Evolutionary conservation across 2,113 vertebrate genomes (phyloP).

Genomic region (Ictidomys tridecemlineatus): DNA sequence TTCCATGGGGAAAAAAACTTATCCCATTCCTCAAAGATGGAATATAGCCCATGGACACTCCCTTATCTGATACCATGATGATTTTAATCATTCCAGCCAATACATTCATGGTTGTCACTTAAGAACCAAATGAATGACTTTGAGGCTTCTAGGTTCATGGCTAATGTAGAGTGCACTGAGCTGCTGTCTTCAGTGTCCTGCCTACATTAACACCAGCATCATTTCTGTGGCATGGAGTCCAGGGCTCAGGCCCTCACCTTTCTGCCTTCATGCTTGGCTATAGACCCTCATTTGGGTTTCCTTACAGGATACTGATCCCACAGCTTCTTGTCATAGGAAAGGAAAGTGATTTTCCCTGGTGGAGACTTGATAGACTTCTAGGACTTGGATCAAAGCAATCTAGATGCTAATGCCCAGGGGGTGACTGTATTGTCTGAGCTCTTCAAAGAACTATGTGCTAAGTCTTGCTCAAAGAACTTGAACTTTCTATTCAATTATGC

Average conservation of each 20-base stretch:
- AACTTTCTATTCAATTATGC: not conserved
- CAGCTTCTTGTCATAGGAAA: not conserved
- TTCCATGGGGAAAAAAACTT: constrained; percentile 32
- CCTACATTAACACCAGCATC: not conserved
- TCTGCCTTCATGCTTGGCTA: not conserved
- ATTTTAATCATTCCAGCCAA: not conserved
- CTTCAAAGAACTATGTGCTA: not conserved
- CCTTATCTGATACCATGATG: not conserved
- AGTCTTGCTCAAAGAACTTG: not conserved
- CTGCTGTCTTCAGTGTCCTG: not conserved
- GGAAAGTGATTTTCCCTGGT: not conserved
- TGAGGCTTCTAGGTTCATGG: not conserved
- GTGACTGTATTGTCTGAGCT: not conserved
- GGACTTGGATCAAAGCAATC: not conserved
- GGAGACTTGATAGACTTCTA: not conserved
- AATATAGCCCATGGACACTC: not conserved
- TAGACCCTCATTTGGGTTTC: not conserved
- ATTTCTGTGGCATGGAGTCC: not conserved
- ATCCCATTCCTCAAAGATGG: not conserved
- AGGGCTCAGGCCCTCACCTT: not conserved
- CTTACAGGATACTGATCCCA: not conserved
- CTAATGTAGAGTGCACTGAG: not conserved
- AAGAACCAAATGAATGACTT: not conserved
- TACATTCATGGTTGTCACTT: not conserved
- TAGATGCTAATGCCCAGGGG: not conserved